phyloP scores from a whole-genome alignment of 2,888 invertebrate species.

The Drosophila ezoana region DNA sequence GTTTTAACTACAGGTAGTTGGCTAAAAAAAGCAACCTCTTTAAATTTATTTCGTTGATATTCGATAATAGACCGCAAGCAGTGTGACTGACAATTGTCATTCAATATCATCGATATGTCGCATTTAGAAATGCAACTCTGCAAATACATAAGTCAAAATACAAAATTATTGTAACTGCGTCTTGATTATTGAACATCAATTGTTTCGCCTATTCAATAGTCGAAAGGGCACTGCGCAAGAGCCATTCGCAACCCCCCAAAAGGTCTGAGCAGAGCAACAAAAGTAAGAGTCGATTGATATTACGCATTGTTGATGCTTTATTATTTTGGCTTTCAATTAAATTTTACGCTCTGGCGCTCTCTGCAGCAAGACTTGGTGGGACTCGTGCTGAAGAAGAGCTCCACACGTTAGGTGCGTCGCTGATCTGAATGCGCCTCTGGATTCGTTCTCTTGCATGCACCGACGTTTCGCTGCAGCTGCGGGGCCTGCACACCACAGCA shows the following conservation, averaged over 20 bases:
- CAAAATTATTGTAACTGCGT: background rate
- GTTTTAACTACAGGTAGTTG: background rate
- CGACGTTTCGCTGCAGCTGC: slow-evolving; percentile 13
- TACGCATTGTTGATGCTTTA: background rate
- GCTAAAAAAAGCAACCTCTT: background rate
- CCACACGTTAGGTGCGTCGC: slow-evolving; percentile 1
- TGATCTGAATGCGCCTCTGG: slow-evolving; percentile 24
- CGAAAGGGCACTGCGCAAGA: slow-evolving; percentile 20
- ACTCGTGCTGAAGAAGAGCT: slow-evolving; percentile 12
- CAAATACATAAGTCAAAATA: background rate
- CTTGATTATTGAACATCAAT: background rate
- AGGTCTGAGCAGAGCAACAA: background rate
- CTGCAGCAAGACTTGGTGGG: background rate
- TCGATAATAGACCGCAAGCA: background rate
- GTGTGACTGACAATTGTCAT: background rate
- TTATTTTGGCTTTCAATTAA: slow-evolving; percentile 2
- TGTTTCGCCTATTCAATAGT: background rate
- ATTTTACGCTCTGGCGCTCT: background rate
- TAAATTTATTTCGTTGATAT: background rate
- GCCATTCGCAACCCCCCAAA: slow-evolving; percentile 11
- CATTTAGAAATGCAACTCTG: background rate
- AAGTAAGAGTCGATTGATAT: slow-evolving; percentile 6
- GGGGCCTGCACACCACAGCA: slow-evolving; percentile 35
- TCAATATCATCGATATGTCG: slow-evolving; percentile 8
- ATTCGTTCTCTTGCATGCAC: slow-evolving; percentile 23